phyloP scores from a whole-genome alignment of 2,888 invertebrate species.

The Synergus itoensis region DNA sequence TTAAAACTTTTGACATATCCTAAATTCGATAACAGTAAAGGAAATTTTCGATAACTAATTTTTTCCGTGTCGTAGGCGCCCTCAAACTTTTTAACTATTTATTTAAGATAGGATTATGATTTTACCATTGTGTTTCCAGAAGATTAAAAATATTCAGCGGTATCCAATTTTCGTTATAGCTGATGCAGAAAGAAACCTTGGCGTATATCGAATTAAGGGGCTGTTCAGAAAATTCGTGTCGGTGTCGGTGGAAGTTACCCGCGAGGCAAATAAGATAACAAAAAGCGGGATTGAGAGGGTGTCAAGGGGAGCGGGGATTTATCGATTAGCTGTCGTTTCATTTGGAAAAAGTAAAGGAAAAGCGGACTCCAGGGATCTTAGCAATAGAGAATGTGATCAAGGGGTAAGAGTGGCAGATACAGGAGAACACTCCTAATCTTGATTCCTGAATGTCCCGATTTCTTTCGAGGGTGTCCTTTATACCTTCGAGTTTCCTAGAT shows the following conservation, averaged over 20 bases:
- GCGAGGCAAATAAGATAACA: slow-evolving; percentile 51
- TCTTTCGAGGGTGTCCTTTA: slow-evolving; percentile 6
- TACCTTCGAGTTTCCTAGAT: neutral
- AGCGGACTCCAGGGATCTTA: slow-evolving; percentile 71
- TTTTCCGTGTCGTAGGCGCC: no score
- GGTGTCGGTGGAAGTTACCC: slow-evolving; percentile 41
- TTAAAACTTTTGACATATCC: no score
- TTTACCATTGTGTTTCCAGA: neutral
- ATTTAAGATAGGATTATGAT: neutral
- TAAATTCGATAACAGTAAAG: no score
- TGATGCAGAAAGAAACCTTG: slow-evolving; percentile 11
- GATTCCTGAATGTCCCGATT: slow-evolving; percentile 52
- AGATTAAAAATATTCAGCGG: neutral
- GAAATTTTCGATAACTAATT: no score
- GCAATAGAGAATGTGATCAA: slow-evolving; percentile 64
- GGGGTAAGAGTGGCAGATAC: slow-evolving; percentile 74
- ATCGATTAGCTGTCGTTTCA: slow-evolving; percentile 76
- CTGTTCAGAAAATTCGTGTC: slow-evolving; percentile 19
- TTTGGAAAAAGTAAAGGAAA: slow-evolving; percentile 76
- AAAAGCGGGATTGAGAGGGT: neutral
- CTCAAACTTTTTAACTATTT: no score
- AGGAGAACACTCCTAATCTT: slow-evolving; percentile 73
- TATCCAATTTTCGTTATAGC: neutral
- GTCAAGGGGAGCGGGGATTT: slow-evolving; percentile 57
- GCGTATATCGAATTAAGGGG: slow-evolving; percentile 26